A percentile compares a stretch with the other conserved stretches of the same genome.
phyloP scores from a whole-genome alignment of 2,113 vertebrate species.

The Vulpes lagopus region DNA sequence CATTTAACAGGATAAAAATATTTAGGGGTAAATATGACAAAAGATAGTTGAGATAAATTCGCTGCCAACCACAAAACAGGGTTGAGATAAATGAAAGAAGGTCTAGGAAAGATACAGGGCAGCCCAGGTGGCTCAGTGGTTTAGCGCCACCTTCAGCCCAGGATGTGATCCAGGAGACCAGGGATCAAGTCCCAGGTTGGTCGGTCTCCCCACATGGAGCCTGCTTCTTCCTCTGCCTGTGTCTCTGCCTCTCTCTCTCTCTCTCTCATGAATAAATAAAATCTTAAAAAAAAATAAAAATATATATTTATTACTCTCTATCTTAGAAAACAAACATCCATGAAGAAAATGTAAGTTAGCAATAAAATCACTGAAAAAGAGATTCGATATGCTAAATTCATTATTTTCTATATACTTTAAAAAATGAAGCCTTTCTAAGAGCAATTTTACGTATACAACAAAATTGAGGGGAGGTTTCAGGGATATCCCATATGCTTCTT shows the following conservation, averaged over 20 bases:
- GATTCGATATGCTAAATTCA: neutral
- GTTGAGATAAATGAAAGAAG: neutral
- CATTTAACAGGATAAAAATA: neutral
- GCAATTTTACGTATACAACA: neutral
- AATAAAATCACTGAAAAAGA: neutral
- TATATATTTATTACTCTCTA: neutral
- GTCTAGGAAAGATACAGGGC: neutral
- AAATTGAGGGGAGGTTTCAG: neutral
- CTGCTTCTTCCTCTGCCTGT: no score
- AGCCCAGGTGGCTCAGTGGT: no score
- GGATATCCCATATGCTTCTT: neutral
- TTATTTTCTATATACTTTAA: neutral
- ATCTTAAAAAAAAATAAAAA: neutral
- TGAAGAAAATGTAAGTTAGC: neutral
- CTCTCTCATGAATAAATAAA: no score
- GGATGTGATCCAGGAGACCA: no score
- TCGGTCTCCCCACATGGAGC: no score
- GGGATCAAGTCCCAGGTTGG: no score
- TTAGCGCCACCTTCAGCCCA: no score
- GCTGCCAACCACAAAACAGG: neutral
- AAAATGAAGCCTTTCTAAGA: neutral
- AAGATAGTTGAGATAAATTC: neutral
- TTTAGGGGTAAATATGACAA: conserved; percentile 12
- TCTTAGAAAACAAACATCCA: neutral
- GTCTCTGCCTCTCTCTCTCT: no score